Evolutionary conservation across 1,140 invertebrate genomes (phyloP).

Genomic region (Antheraea mylitta): DNA sequence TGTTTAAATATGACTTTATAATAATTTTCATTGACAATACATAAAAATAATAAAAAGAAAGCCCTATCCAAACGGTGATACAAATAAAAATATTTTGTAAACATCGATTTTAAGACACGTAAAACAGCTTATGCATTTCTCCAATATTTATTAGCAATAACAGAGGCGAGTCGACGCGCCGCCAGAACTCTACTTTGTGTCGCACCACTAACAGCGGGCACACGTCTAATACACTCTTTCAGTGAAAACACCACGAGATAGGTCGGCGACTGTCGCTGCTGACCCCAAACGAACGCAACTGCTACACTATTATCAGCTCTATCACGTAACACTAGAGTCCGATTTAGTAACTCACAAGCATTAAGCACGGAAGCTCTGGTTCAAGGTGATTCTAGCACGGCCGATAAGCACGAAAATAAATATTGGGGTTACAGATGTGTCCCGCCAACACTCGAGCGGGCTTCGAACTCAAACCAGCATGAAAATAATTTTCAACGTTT

Average conservation of each 20-base stretch:
- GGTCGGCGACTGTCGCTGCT: not conserved
- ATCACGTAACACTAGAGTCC: not conserved
- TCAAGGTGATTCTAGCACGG: not conserved
- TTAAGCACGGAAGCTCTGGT: not conserved
- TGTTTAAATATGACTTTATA: too few species aligned
- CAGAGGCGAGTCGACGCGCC: too few species aligned
- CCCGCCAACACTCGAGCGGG: not conserved
- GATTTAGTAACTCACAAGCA: not conserved
- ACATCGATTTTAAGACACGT: too few species aligned
- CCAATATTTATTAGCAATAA: too few species aligned
- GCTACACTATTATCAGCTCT: not conserved
- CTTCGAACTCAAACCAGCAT: too few species aligned
- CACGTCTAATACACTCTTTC: not conserved
- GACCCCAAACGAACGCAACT: not conserved
- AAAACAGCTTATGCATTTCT: too few species aligned
- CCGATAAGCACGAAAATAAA: conserved; percentile 3
- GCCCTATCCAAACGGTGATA: too few species aligned
- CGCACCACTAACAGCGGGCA: too few species aligned
- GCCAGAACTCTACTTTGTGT: not conserved
- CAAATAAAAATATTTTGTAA: too few species aligned
- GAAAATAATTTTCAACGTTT: too few species aligned
- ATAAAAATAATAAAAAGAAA: too few species aligned
- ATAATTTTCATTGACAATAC: too few species aligned
- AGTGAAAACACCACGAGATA: not conserved
- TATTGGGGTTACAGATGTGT: not conserved